Evolutionary conservation across 2,113 vertebrate species (phyloP).

Genomic region (Pontoporia blainvillei): DNA sequence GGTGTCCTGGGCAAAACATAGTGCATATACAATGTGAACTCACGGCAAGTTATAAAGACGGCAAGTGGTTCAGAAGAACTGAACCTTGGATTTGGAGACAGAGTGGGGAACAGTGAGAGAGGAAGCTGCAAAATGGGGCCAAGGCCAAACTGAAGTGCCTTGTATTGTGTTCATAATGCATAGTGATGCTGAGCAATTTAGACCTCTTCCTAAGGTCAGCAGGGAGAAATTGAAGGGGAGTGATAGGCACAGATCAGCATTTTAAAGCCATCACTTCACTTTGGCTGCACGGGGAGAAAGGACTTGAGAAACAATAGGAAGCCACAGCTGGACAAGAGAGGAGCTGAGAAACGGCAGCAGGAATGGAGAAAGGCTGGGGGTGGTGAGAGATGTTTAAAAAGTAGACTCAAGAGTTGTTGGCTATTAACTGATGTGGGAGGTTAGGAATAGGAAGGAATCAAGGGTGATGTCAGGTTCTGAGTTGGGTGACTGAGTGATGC

Average conservation of each 20-base stretch:
- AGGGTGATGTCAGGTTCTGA: neutral
- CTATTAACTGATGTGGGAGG: neutral
- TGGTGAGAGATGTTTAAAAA: neutral
- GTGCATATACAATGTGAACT: neutral
- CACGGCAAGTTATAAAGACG: neutral
- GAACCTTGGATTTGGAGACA: neutral
- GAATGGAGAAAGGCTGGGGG: neutral
- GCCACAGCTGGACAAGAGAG: neutral
- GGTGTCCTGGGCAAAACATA: neutral
- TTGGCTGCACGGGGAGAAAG: neutral
- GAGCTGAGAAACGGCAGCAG: neutral
- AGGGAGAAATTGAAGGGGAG: neutral
- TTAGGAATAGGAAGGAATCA: neutral
- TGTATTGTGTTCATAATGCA: neutral
- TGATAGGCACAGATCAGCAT: neutral
- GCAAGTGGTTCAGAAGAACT: neutral
- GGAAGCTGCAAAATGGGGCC: neutral
- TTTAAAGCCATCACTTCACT: neutral
- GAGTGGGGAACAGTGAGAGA: neutral
- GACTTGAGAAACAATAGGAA: neutral
- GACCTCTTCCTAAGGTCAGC: neutral
- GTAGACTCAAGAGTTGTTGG: neutral
- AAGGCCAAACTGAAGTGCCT: neutral
- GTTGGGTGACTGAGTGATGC: neutral
- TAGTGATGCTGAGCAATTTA: neutral